These are phyloP conservation scores for Halcyon chelicuti DNA, from an alignment of 2,797 vertebrate species.

Conservation along the genomic window DNA sequence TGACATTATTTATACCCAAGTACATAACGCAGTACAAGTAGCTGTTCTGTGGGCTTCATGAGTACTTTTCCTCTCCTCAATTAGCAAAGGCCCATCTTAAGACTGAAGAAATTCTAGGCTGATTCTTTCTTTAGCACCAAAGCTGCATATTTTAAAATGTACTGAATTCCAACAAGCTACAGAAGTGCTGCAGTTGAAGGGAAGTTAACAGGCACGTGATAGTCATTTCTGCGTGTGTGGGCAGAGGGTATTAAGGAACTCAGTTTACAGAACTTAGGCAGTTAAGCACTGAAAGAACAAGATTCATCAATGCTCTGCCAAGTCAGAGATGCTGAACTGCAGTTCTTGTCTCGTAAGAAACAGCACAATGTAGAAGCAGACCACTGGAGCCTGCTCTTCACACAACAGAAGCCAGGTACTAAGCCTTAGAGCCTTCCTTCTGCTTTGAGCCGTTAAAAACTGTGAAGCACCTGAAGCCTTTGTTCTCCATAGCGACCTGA, in stretches of 20 bases:
- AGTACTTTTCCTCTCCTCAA: neutral
- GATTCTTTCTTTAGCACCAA: neutral
- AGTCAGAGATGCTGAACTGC: neutral
- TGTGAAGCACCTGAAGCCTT: neutral
- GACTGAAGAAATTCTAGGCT: neutral
- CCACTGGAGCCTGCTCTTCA: neutral
- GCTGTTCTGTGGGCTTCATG: neutral
- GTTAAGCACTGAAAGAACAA: neutral
- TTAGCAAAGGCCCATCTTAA: neutral
- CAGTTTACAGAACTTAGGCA: neutral
- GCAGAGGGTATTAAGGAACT: neutral
- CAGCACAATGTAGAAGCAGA: neutral
- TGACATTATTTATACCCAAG: neutral
- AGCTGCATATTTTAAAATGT: neutral
- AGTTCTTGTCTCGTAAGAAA: neutral
- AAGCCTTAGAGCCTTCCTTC: neutral
- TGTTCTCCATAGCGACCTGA: neutral
- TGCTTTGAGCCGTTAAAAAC: neutral
- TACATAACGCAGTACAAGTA: neutral
- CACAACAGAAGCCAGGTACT: neutral
- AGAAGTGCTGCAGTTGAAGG: neutral
- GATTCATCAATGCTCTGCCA: neutral
- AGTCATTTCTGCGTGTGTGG: neutral
- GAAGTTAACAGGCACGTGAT: neutral
- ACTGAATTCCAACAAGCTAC: neutral